Base-by-base conservation (phyloP, 2,888 invertebrate genomes). In the Cheilosia urbana region DNA sequence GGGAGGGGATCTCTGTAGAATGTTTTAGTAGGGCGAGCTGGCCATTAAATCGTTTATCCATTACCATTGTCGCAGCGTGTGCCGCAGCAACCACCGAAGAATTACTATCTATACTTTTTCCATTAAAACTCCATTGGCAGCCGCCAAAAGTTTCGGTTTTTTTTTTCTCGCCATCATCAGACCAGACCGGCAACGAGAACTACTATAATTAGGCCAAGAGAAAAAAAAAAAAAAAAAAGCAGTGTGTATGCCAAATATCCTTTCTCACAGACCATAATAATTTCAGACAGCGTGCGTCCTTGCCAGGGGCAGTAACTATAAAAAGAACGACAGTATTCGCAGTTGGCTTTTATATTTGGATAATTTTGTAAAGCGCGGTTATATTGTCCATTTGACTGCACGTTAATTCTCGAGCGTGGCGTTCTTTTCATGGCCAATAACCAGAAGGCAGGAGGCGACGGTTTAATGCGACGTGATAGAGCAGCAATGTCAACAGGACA, bases 401-500 rank as follows among this genome's bases (percentile, higher is more conserved):
- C 24, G 19, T 34, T 47, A 40, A 24, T 27, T 24, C 34, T n/a
- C 11, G 15, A 58, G 37, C 57, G 19, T 30, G 34, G 63, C 49
- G 49, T 47, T 21, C n/a, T 34, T 49, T 72, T 57, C 30, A 65
- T 49, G 49, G 49, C 37, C 49, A 57, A 63, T 40, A 47, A 30
- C 57, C 40, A 63, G 19, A 24, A 47, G 51, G 45, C n/a, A 17
- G 17, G 2, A 27, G 27, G 27, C 27, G 19, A 40, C 27, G 62
- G 0, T 21, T 37, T 30, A 45, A 24, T 63, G 71, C 13, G 47
- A 63, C 17, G 45, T 21, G 53, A 37, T 57, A 57, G n/a, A 19
- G 42, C 68, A 34, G 19, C 53, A 62, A 69, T 53, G 60, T 77
- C 77, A 77, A 60, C 45, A 27, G 68, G 30, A 78, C 47, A 47